Percentiles rank a stretch among this genome's conserved stretches.
Conservation (phyloP, 2,113 vertebrate genomes). For the Gadus chalcogrammus region DNA sequence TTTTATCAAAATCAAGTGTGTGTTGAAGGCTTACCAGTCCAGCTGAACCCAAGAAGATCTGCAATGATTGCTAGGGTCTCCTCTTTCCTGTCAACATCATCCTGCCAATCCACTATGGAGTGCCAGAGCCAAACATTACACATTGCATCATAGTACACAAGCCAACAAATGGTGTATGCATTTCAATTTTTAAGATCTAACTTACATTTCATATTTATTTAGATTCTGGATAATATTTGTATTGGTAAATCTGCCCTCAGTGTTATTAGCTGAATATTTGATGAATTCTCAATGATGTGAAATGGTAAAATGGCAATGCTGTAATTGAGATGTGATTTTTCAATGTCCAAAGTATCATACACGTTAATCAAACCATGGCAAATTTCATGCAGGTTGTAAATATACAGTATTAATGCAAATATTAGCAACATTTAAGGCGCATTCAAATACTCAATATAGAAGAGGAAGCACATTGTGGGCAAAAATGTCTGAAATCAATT, state of each 20-base stretch:
- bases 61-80: constrained; percentile 90
- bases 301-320: constrained; percentile 36
- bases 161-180: not conserved
- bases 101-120: constrained; percentile 84
- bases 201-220: too few species aligned
- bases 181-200: too few species aligned
- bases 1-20: not conserved
- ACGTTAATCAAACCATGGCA: constrained; percentile 21
- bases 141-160: constrained; percentile 4
- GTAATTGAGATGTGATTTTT: constrained; percentile 19
- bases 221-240: too few species aligned
- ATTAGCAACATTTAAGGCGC: constrained; percentile 48
- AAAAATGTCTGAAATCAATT: not conserved
- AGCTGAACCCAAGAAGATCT: constrained; percentile 97
- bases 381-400: constrained; percentile 18
- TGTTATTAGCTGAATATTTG: constrained; percentile 39
- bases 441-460: constrained; percentile 22
- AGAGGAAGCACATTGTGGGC: not conserved
- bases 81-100: constrained; percentile 87
- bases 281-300: constrained; percentile 34
- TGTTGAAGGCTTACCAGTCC: constrained; percentile 82
- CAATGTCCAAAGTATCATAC: constrained; percentile 3
- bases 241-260: constrained; percentile 5
- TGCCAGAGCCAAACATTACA: constrained; percentile 65
- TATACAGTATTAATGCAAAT: constrained; percentile 21